A percentile compares a stretch with the other conserved stretches of the same genome.
phyloP scores from a whole-genome alignment of 2,888 invertebrate genomes.

The Trichacis sp. region DNA sequence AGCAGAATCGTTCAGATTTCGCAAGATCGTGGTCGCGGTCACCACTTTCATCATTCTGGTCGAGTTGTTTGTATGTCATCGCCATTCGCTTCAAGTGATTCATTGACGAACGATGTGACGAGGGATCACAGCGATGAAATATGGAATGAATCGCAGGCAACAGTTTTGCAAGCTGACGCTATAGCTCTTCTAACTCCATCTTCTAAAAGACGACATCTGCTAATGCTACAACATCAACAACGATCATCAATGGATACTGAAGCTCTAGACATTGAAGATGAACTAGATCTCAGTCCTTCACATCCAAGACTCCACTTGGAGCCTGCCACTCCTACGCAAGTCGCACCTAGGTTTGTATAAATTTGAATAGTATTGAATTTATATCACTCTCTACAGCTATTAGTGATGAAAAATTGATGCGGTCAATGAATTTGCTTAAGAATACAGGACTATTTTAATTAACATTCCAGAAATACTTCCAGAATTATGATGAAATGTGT shows the following conservation, averaged over 20 bases:
- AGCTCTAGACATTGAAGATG: slow-evolving; percentile 76
- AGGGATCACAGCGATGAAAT: slow-evolving; percentile 88
- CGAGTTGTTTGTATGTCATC: slow-evolving; percentile 67
- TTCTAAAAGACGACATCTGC: slow-evolving; percentile 80
- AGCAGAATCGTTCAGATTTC: slow-evolving; percentile 49
- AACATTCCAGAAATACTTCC: too few species aligned
- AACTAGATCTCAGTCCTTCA: slow-evolving; percentile 56
- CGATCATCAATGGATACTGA: slow-evolving; percentile 89
- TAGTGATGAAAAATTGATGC: too few species aligned
- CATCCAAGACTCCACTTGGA: slow-evolving; percentile 63
- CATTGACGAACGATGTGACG: slow-evolving; percentile 82
- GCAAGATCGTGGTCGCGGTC: slow-evolving; percentile 43
- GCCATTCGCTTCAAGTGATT: slow-evolving; percentile 86
- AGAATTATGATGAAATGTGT: too few species aligned
- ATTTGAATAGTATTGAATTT: too few species aligned
- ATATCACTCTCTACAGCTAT: too few species aligned
- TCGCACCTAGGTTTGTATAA: slow-evolving; percentile 53
- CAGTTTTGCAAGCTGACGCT: slow-evolving; percentile 82
- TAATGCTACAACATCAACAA: slow-evolving; percentile 86
- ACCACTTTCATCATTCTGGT: slow-evolving; percentile 47
- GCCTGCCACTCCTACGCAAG: slow-evolving; percentile 56
- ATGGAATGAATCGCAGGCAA: slow-evolving; percentile 91
- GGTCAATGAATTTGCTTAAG: too few species aligned
- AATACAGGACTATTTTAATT: too few species aligned
- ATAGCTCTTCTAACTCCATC: slow-evolving; percentile 81